Conservation (phyloP, 1,140 invertebrate genomes). For the Lasaia peninsularis region DNA sequence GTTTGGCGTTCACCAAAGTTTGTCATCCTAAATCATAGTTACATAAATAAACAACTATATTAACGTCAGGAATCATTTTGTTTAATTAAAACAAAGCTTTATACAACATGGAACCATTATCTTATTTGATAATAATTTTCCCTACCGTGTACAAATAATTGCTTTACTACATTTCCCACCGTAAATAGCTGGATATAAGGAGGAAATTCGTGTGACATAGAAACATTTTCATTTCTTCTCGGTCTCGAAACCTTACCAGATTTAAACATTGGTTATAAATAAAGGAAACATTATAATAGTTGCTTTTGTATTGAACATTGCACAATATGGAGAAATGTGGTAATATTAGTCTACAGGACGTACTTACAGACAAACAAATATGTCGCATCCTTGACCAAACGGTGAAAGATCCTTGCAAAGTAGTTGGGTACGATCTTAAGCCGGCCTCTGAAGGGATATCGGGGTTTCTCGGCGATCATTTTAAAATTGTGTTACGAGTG, state of each 20-base stretch:
- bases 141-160: not conserved
- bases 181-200: not conserved
- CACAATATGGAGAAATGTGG: conserved; percentile 17
- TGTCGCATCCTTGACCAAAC: conserved; percentile 32
- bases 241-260: not conserved
- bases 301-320: not conserved
- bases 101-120: not conserved
- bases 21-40: no score
- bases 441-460: conserved; percentile 38
- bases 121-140: conserved; percentile 1
- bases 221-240: not conserved
- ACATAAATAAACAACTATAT: no score
- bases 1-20: no score
- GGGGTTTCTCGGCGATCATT: conserved; percentile 56
- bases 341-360: conserved; percentile 18
- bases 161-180: not conserved
- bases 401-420: conserved; percentile 19
- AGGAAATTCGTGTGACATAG: not conserved
- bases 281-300: not conserved
- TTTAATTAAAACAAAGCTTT: not conserved
- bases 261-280: not conserved
- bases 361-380: conserved; percentile 43
- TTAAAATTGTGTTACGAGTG: conserved; percentile 34
- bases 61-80: not conserved
- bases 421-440: conserved; percentile 32